Evolutionary conservation across 2,113 vertebrate species (phyloP), one percentile per base, ranked within the genome.

Genomic region (Notothenia rossii): DNA sequence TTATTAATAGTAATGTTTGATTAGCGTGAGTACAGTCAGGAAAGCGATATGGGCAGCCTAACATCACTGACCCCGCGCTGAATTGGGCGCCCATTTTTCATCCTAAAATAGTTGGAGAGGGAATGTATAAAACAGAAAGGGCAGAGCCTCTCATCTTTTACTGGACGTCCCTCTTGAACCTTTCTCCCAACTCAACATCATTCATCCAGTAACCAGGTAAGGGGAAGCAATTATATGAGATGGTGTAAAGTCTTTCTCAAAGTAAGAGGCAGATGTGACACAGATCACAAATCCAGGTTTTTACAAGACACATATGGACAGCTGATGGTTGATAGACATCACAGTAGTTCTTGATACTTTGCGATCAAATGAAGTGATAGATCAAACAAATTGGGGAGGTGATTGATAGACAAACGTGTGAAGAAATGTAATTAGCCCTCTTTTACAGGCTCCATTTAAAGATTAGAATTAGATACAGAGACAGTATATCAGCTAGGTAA

Each of bases 1-100:
- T 83, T 86, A 86, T 88, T 86, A 86, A 85, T 88, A 85, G 88
- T 71, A 67, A 81, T 69, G 82, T 86, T 82, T 90, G 85, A 91
- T 87, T 91, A 82, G 60, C 45, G 25, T 5, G 75, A 73, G 79
- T 33, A 50, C n/a, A 36, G 69, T 25, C 22, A 43, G 60, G 58
- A 89, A 87, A 84, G 49, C 1, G 71, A 88, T 69, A 75, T 1
- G 22, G 55, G 33, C 54, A 4, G 59, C 45, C 58, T 9, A 58
- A 49, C 53, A 71, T 64, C 56, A 15, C 65, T 62, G 59, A 55
- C 78, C 78, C 12, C 48, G 11, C 10, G 5, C 36, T 73, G 65
- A 72, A 76, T 49, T 8, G 33, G 68, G 60, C 62, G 25, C 22
- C 80, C 48, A 61, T 71, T 82, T 86, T 82, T 69, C 48, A 74